Conservation (phyloP, 2,113 vertebrate genomes). For the Lasiurus cinereus region DNA sequence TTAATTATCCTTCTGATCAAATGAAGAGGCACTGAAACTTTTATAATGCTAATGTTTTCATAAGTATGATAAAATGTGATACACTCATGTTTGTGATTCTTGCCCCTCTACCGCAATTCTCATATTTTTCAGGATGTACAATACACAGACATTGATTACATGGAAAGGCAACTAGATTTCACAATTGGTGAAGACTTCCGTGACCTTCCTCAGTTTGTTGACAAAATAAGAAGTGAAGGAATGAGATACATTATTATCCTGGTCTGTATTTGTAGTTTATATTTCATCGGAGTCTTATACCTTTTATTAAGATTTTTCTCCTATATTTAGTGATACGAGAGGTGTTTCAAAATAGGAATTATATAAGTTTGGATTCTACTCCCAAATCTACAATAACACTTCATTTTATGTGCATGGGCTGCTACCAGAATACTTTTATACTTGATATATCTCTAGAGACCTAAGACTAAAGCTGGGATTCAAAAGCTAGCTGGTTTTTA, state of each 20-base stretch:
- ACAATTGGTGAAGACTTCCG: constrained; percentile 87
- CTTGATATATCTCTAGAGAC: background rate
- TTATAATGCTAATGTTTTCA: background rate
- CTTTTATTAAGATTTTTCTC: constrained; percentile 15
- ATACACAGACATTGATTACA: constrained; percentile 95
- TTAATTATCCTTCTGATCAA: background rate
- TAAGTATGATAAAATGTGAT: background rate
- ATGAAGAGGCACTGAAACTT: background rate
- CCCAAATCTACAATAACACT: background rate
- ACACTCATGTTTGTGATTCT: background rate
- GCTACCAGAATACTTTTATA: background rate
- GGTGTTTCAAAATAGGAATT: background rate
- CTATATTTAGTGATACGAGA: background rate
- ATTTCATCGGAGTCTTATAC: background rate
- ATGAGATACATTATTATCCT: constrained; percentile 96
- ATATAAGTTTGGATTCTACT: background rate
- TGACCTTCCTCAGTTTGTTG: constrained; percentile 89
- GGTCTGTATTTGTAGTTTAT: constrained; percentile 86
- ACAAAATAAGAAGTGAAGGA: constrained; percentile 90
- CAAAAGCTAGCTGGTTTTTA: background rate
- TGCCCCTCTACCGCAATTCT: background rate
- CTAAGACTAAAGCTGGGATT: background rate
- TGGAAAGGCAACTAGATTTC: constrained; percentile 95
- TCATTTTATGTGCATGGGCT: background rate
- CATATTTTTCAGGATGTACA: constrained; percentile 93